A percentile compares a stretch with the other conserved stretches of the same genome.
These are phyloP conservation scores for Aegotheles bennettii DNA, from an alignment of 2,113 vertebrate species.

Conservation along the genomic window DNA sequence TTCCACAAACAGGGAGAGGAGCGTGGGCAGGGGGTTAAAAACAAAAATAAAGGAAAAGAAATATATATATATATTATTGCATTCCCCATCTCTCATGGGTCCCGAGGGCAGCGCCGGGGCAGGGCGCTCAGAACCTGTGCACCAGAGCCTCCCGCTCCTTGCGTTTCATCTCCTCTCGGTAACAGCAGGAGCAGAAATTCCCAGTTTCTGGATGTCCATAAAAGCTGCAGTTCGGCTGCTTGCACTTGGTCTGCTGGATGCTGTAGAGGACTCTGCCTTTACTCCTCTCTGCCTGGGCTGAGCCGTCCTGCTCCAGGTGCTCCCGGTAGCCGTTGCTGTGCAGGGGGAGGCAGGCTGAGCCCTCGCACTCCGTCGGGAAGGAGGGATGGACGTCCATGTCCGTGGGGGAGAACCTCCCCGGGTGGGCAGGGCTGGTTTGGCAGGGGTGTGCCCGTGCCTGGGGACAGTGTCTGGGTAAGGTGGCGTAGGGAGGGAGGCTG, in stretches of 20 bases:
- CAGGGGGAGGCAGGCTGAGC: not conserved
- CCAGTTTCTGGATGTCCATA: constrained; percentile 93
- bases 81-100: not conserved
- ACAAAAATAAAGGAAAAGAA: no score
- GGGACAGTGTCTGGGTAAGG: constrained; percentile 84
- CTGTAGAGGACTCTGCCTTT: not conserved
- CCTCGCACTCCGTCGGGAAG: constrained; percentile 43
- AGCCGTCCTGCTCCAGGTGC: constrained; percentile 43
- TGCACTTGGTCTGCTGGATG: constrained; percentile 86
- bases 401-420: constrained; percentile 57
- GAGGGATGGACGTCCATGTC: constrained; percentile 65
- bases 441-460: constrained; percentile 67
- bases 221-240: constrained; percentile 88
- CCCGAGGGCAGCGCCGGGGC: not conserved
- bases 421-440: constrained; percentile 50
- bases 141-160: constrained; percentile 74
- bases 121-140: constrained; percentile 85
- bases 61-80: not conserved
- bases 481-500: constrained; percentile 84
- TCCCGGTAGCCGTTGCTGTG: constrained; percentile 81
- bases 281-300: not conserved
- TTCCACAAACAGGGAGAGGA: not conserved
- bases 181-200: constrained; percentile 96
- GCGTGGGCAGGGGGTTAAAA: not conserved
- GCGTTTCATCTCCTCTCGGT: constrained; percentile 86